Evolutionary conservation across 2,113 vertebrate genomes (phyloP).

Genomic region (Anhinga rufa): DNA sequence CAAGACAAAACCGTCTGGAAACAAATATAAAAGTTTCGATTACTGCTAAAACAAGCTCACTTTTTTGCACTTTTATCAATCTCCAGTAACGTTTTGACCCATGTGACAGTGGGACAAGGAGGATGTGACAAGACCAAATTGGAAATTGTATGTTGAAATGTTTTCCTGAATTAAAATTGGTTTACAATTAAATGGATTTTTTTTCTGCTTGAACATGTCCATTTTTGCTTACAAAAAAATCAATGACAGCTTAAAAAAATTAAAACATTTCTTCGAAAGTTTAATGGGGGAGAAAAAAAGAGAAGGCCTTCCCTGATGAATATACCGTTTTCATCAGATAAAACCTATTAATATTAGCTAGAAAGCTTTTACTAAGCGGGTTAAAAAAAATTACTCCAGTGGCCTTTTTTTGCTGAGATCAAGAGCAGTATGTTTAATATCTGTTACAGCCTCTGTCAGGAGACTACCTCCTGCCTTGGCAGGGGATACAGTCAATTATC

Average conservation of each 20-base stretch:
- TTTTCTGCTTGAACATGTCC: conserved; percentile 33
- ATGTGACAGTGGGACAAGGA: neutral
- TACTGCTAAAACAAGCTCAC: neutral
- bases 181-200: neutral
- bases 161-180: conserved; percentile 22
- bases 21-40: neutral
- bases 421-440: conserved; percentile 44
- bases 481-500: conserved; percentile 30
- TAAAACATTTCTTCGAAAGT: conserved; percentile 45
- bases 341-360: conserved; percentile 47
- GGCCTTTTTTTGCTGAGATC: conserved; percentile 42
- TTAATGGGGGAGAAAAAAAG: conserved; percentile 15
- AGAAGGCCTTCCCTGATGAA: conserved; percentile 8
- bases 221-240: conserved; percentile 47
- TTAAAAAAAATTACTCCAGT: conserved; percentile 40
- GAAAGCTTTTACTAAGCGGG: conserved; percentile 49
- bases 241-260: conserved; percentile 50
- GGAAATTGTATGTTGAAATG: neutral
- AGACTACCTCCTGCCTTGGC: conserved; percentile 36
- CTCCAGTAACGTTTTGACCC: neutral
- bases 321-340: conserved; percentile 36
- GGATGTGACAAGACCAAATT: neutral
- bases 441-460: conserved; percentile 33
- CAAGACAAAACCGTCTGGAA: neutral
- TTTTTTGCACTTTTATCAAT: neutral